phyloP scores from a whole-genome alignment of 2,888 invertebrate species.

The Machimus atricapillus region DNA sequence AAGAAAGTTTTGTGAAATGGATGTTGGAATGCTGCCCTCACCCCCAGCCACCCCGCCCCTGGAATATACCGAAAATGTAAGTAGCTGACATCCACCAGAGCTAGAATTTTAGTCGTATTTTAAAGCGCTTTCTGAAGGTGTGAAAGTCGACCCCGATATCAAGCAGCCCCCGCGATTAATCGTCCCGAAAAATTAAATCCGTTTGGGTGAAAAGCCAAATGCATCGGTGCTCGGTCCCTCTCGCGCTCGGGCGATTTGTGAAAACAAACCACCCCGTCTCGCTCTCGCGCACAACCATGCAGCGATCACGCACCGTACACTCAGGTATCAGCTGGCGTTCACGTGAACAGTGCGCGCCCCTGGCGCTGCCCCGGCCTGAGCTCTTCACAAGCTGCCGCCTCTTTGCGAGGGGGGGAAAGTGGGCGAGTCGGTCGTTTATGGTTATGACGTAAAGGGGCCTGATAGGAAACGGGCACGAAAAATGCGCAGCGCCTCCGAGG shows the following conservation, averaged over 20 bases:
- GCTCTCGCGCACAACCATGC: slow-evolving; percentile 53
- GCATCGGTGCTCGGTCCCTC: slow-evolving; percentile 50
- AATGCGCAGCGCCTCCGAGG: neutral
- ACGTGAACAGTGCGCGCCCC: slow-evolving; percentile 78
- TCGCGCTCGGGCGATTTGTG: slow-evolving; percentile 56
- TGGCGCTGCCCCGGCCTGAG: neutral
- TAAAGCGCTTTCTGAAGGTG: neutral
- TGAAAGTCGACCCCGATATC: neutral
- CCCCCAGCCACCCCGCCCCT: slow-evolving; percentile 78
- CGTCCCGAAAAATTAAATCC: neutral
- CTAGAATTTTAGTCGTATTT: neutral
- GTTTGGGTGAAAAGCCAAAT: neutral
- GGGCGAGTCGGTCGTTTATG: slow-evolving; percentile 19
- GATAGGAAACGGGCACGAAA: neutral
- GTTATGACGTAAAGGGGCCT: slow-evolving; percentile 29
- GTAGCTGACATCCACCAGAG: slow-evolving; percentile 47
- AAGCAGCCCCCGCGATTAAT: neutral
- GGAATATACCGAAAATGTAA: slow-evolving; percentile 63
- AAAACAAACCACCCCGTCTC: slow-evolving; percentile 59
- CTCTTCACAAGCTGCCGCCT: neutral
- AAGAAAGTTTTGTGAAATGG: slow-evolving; percentile 52
- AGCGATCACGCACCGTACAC: slow-evolving; percentile 62
- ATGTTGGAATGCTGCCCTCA: slow-evolving; percentile 65
- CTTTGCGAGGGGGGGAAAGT: neutral
- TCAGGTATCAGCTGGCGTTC: slow-evolving; percentile 76